Percentiles rank a stretch among this genome's conserved stretches.
Evolutionary conservation across 2,888 invertebrate species (phyloP).

Genomic region (Vesta saturnalis): DNA sequence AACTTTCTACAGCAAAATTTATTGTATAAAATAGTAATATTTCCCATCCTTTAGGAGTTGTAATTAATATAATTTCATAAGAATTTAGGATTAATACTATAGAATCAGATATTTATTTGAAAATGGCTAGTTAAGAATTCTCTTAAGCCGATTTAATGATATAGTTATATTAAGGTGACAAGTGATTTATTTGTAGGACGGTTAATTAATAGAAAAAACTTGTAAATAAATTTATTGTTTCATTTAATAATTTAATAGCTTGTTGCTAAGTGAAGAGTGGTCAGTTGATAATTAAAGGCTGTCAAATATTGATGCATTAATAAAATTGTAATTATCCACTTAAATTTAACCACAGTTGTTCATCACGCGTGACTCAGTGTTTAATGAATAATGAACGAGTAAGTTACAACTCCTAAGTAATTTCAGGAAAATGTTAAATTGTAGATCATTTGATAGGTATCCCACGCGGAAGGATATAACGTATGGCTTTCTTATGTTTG

Average conservation of each 20-base stretch:
- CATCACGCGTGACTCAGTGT: constrained; percentile 7
- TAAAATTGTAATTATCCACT: constrained; percentile 6
- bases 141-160: no score
- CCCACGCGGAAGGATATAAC: constrained; percentile 3
- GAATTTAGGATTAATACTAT: no score
- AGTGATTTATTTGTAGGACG: not conserved
- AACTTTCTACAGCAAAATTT: no score
- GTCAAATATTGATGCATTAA: constrained; percentile 8
- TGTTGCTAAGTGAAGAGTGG: not conserved
- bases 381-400: constrained; percentile 6
- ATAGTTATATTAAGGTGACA: no score
- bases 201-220: not conserved
- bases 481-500: constrained; percentile 8
- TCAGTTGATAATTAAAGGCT: not conserved
- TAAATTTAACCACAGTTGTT: constrained; percentile 2
- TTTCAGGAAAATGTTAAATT: not conserved
- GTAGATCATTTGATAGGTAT: not conserved
- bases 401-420: not conserved
- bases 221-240: not conserved
- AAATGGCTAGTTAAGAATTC: no score
- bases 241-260: not conserved
- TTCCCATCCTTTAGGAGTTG: no score
- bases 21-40: no score
- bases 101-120: no score
- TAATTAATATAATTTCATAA: no score